Conservation (phyloP, 2,888 invertebrate species). For the Pollenia angustigena region DNA sequence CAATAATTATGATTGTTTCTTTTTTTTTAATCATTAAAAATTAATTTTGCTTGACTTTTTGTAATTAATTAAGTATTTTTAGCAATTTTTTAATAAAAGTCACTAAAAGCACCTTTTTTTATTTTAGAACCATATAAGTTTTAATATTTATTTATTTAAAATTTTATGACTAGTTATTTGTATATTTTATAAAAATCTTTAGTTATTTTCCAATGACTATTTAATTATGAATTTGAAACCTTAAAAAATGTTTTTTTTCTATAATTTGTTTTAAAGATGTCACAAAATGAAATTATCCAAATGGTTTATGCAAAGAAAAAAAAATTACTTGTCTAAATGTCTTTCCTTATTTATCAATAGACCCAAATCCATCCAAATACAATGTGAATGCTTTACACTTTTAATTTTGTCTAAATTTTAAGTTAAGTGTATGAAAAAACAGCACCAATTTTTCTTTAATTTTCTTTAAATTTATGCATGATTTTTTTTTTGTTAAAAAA, state of each 20-base stretch:
- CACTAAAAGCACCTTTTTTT: no score
- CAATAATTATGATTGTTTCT: no score
- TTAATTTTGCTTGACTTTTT: no score
- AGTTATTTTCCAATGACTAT: no score
- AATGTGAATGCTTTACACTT: conserved; percentile 24
- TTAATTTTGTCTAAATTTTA: conserved; percentile 3
- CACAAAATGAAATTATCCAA: conserved; percentile 57
- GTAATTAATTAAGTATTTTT: no score
- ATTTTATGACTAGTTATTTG: no score
- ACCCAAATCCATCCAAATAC: not conserved
- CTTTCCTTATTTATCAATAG: conserved; percentile 1
- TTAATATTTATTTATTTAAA: no score
- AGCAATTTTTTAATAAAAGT: no score
- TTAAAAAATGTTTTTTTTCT: not conserved
- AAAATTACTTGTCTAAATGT: conserved; percentile 36
- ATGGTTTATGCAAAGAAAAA: conserved; percentile 79
- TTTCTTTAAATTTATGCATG: conserved; percentile 39
- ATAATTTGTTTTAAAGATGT: not conserved
- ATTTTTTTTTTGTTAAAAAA: conserved; percentile 45
- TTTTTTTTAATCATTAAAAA: no score
- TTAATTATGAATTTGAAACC: not conserved
- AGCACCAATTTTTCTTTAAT: not conserved
- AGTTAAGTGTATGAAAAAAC: not conserved
- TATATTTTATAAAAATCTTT: no score
- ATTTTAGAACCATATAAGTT: no score